phyloP scores from a whole-genome alignment of 2,113 vertebrate genomes.

The Hyaena hyaena region DNA sequence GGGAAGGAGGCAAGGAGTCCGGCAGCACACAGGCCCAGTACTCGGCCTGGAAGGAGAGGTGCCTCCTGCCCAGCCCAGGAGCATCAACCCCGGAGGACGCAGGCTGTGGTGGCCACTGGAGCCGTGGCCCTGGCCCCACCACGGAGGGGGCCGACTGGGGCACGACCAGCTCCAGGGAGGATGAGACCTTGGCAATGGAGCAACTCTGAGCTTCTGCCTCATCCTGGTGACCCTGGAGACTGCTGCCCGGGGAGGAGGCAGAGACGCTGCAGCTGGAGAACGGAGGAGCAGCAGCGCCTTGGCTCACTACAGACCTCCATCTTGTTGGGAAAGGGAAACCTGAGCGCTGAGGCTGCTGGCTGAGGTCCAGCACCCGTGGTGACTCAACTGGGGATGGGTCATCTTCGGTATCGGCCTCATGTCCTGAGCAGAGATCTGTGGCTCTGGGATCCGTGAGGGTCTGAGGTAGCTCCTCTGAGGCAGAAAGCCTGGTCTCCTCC shows the following conservation, averaged over 20 bases:
- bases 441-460: accelerated
- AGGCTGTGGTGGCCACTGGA: conserved; percentile 50
- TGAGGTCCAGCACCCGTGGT: accelerated
- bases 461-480: background rate
- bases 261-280: conserved; percentile 72
- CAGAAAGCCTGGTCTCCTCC: conserved; percentile 23
- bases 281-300: background rate
- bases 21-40: conserved; percentile 95
- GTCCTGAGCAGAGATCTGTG: conserved; percentile 62
- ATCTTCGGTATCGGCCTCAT: conserved; percentile 40
- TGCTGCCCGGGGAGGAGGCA: conserved; percentile 62
- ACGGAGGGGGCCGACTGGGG: background rate
- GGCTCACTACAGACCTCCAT: conserved; percentile 33
- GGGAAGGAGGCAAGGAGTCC: conserved; percentile 86
- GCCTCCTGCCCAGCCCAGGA: background rate
- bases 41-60: conserved; percentile 86
- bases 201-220: background rate
- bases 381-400: background rate
- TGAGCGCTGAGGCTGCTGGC: background rate
- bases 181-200: background rate
- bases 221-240: conserved; percentile 52
- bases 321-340: conserved; percentile 27
- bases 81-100: background rate
- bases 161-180: background rate
- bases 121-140: background rate